Base-by-base conservation (phyloP, 2,113 vertebrate genomes). In the Alectura lathami region DNA sequence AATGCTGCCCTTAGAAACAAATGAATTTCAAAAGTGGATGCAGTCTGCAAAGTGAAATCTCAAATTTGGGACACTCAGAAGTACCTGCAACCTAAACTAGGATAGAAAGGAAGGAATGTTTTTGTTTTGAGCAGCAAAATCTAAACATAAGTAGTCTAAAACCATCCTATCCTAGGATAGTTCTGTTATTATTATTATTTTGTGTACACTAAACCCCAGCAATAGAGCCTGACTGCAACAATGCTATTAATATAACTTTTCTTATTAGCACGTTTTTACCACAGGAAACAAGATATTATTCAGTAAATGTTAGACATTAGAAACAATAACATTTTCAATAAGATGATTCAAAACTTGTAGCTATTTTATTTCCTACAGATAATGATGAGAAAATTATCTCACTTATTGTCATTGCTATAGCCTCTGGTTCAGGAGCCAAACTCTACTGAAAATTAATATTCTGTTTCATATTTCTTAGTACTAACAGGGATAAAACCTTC, bases 281-380 rank as follows among this genome's bases (percentile, higher is more conserved):
- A 92, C 38, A 50, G 90, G 82, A 96, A 94, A 80, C 54, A 96
- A 94, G 59, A 95, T 32, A 40, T 40, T 89, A 95, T 91, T 95
- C n/a, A n/a, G n/a, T n/a, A n/a, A n/a, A n/a, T n/a, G n/a, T n/a
- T n/a, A n/a, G n/a, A n/a, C n/a, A n/a, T n/a, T n/a, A n/a, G n/a
- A n/a, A n/a, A n/a, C n/a, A 88, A 95, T 70, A 94, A 78, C 69
- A 90, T 77, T 91, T 94, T 80, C 88, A 94, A 74, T 57, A 85
- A 78, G 85, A 91, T 92, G 91, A 96, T 93, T 95, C 69, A 53
- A 91, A 91, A 83, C 67, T 96, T 64, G 85, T 81, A 93, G 83
- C 63, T 94, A 21, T 90, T 97, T 94, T 94, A 94, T 95, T 96
- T 96, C 85, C 77, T 94, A 82, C 67, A 95, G 86, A 97, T 94